Base-by-base conservation (phyloP, 2,113 vertebrate genomes). In the Lucifuga dentata region DNA sequence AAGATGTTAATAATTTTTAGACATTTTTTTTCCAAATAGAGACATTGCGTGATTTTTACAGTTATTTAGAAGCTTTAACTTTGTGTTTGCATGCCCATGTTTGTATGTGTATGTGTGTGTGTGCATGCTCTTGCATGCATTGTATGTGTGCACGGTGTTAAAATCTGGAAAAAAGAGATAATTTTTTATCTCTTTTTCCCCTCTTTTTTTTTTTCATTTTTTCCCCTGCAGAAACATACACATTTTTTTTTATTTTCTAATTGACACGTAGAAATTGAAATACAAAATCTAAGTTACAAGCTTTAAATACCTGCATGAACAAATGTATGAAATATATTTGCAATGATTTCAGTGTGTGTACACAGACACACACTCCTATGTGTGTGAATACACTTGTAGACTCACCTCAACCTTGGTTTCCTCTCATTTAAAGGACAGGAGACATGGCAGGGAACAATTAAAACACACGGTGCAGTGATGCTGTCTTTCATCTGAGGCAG, bases 401-500 rank as follows among this genome's bases (percentile, higher is more conserved):
- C 55, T 57, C 38, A 16, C 29, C 32, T 60, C 23, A 5, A 50
- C 24, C 23, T 46, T 50, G 6, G 65, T 58, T 8, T 35, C 59
- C 58, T 68, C 5, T 29, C n/a, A 39, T 87, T 94, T 91, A 92
- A 64, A 86, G 87, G 90, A 90, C 93, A 94, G 89, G 89, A 93
- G 92, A 90, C 87, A 88, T 85, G 11, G 20, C 39, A 17, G 45
- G 20, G 36, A 29, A 64, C 19, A 58, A 57, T 78, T 65, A 21
- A 80, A 59, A 64, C 55, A 56, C 55, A 39, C 40, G 52, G 57
- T 39, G 41, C 60, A 85, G 72, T 60, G 70, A 81, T 3, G 43
- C 44, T 12, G 68, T 82, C 69, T 94, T 93, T 95, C 92, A 94
- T 93, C 91, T 91, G 87, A 92, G 91, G 88, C 91, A 81, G 88